Evolutionary conservation across 2,888 invertebrate genomes (phyloP), one percentile per base, ranked within the genome.

Genomic region (Lingula anatina): DNA sequence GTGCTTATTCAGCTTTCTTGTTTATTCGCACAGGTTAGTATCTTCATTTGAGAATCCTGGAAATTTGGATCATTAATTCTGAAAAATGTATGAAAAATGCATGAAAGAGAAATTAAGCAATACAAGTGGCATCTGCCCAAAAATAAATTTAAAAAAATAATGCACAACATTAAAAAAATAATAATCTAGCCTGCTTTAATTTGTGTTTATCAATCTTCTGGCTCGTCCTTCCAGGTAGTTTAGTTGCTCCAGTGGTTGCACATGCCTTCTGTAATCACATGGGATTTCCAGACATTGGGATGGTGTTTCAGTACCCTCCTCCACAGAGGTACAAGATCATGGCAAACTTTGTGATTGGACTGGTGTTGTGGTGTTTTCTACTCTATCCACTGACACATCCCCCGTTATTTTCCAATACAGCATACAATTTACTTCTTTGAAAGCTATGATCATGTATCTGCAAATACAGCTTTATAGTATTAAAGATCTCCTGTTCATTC

Each of bases 191-290:
- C 9, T 9, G 35, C 20, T 18, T 39, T 39, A 39, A 7, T 39
- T 39, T 18, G 15, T 39, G 7, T 9, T 39, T 39, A 9, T 15
- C 9, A 12, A 12, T 31, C 9, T 15, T 31, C 9, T 38, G 51
- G 35, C 27, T 49, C 26, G 24, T 54, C 52, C 47, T 78, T 79
- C 25, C 60, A 76, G 76, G 73, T 35, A 93, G 95, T 75, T 85
- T 95, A 63, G 81, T 86, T 20, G 90, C 94, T 1, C 89, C 92
- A 2, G 84, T 94, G 61, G 77, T 91, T 18, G 92, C 88, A 1
- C 96, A 96, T 76, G 87, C 90, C 28, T 93, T 94, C 76, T 96
- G 96, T 78, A 96, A 96, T 77, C 89, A 91, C 77, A 93, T 96
- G 91, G 95, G 95, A 5, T 88, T 95, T 70, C 95, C 95, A 0